These are phyloP conservation scores for Chloroclystis v-ata DNA, from an alignment of 2,888 invertebrate species.

Conservation along the genomic window DNA sequence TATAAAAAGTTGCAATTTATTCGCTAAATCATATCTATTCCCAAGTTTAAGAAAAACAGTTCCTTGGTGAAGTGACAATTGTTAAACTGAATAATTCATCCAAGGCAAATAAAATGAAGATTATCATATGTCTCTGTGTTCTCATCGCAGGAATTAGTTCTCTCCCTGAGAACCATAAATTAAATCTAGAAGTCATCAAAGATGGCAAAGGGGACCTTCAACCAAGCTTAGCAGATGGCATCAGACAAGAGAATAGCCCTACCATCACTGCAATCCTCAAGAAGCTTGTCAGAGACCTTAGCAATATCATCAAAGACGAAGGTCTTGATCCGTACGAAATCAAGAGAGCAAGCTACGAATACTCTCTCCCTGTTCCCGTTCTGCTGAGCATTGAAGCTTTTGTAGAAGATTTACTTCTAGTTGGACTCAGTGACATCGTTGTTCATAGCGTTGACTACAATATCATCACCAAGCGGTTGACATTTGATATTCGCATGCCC, in stretches of 20 bases:
- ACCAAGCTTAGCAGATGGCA: too few relatives aligned
- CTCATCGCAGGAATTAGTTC: conserved; percentile 5
- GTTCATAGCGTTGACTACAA: conserved; percentile 37
- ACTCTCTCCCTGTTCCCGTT: conserved; percentile 11
- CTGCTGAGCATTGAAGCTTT: neutral
- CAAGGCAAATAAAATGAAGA: conserved; percentile 13
- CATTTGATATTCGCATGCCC: conserved; percentile 41
- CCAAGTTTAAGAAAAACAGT: neutral
- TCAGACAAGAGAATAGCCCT: conserved; percentile 5
- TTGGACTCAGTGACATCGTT: conserved; percentile 43
- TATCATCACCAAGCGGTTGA: conserved; percentile 26
- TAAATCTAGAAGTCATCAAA: neutral
- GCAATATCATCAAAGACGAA: conserved; percentile 7
- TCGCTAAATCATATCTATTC: neutral
- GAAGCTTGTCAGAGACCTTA: conserved; percentile 6
- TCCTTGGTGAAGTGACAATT: neutral
- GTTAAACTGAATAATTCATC: too few relatives aligned
- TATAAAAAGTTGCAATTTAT: neutral
- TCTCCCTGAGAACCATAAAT: conserved; percentile 1
- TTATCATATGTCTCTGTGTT: conserved; percentile 6
- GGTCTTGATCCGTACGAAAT: conserved; percentile 15
- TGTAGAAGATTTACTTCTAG: conserved; percentile 1
- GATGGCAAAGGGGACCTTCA: too few relatives aligned
- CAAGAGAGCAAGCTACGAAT: neutral
- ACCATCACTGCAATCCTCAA: conserved; percentile 7